Percentiles rank a stretch among this genome's conserved stretches.
phyloP scores from a whole-genome alignment of 2,888 invertebrate species.

The Ophonus ardosiacus region DNA sequence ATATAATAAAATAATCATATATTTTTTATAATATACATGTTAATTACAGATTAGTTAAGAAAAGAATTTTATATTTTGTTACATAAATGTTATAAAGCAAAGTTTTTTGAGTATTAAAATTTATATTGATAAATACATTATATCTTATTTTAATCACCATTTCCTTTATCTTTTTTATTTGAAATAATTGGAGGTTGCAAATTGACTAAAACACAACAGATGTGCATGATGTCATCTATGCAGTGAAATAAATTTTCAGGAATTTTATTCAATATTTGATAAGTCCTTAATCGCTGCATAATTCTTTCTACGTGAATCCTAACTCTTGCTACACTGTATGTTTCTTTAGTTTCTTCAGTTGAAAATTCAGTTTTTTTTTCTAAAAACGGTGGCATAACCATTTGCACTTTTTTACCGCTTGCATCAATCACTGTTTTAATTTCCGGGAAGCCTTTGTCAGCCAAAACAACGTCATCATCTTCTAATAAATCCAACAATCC shows the following conservation, averaged over 20 bases:
- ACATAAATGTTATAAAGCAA: not conserved
- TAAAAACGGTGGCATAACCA: conserved; percentile 60
- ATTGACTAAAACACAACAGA: conserved; percentile 13
- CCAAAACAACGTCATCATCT: no score
- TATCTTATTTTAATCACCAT: not conserved
- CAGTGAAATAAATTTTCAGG: not conserved
- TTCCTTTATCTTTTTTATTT: conserved; percentile 16
- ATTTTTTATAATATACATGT: conserved; percentile 4
- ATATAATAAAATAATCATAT: not conserved
- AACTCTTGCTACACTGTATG: no score
- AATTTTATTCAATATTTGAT: conserved; percentile 23
- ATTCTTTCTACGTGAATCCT: conserved; percentile 41
- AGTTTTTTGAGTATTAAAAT: no score
- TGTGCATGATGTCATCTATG: conserved; percentile 8
- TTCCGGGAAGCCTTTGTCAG: no score
- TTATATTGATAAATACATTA: not conserved
- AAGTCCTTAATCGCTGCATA: not conserved
- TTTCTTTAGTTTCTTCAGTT: conserved; percentile 39
- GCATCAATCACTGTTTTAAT: no score
- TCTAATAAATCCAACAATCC: no score
- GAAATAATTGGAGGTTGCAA: conserved; percentile 14
- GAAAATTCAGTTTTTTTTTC: conserved; percentile 57
- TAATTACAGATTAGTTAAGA: not conserved
- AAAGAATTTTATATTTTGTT: not conserved
- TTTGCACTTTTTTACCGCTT: conserved; percentile 58